Conservation (phyloP, 1,140 invertebrate genomes). For the Bombus turneri region DNA sequence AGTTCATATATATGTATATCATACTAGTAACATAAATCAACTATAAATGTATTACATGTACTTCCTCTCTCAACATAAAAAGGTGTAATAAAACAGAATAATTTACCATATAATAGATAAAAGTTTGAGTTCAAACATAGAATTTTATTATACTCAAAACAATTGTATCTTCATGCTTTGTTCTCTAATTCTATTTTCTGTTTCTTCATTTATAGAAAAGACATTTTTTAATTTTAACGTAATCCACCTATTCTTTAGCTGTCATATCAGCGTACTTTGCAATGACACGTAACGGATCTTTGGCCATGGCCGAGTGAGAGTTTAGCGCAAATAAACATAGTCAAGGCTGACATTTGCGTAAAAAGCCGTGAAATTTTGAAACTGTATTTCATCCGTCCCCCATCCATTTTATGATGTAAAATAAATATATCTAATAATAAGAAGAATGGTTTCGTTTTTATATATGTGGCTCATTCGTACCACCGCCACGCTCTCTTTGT, state of each 20-base stretch:
- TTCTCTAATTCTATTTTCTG: not conserved
- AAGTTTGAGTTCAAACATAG: not conserved
- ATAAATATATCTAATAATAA: not conserved
- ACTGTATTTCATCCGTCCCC: not conserved
- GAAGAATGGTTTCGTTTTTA: not conserved
- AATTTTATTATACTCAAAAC: not conserved
- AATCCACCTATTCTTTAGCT: not conserved
- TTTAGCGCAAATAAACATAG: conserved; percentile 66
- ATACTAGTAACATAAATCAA: no score
- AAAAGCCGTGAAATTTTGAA: conserved; percentile 22
- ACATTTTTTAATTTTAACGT: not conserved
- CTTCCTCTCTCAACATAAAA: not conserved
- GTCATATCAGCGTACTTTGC: conserved; percentile 22
- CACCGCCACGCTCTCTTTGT: conserved; percentile 1
- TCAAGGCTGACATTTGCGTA: conserved; percentile 59
- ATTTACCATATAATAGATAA: not conserved
- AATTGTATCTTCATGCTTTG: not conserved
- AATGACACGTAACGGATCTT: conserved; percentile 40
- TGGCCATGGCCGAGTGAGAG: conserved; percentile 69
- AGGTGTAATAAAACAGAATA: not conserved
- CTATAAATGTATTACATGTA: not conserved
- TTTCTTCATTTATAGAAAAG: not conserved
- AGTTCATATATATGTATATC: not conserved
- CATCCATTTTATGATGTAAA: no score
- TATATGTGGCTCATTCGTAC: not conserved